Evolutionary conservation across 2,888 invertebrate species (phyloP).

Genomic region (Bombyx huttoni): DNA sequence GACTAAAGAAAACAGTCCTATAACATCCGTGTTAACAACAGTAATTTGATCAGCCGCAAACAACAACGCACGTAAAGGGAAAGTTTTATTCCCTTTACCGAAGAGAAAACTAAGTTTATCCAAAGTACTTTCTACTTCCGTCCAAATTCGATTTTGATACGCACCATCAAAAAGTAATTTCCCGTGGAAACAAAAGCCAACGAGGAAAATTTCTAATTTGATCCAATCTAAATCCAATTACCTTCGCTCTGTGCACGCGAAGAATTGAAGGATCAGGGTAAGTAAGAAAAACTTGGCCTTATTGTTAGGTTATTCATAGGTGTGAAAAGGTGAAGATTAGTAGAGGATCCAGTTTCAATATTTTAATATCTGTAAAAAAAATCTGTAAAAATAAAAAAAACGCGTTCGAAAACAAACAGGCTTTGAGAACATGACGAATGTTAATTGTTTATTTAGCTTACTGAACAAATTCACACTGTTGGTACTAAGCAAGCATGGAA

Average conservation of each 20-base stretch:
- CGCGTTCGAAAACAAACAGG: too few species aligned
- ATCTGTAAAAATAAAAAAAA: too few species aligned
- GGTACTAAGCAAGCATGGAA: too few species aligned
- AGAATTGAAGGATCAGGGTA: conserved; percentile 1
- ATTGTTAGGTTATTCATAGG: neutral
- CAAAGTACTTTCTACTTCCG: conserved; percentile 7
- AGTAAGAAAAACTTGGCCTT: neutral
- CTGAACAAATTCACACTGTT: too few species aligned
- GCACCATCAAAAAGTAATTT: conserved; percentile 63
- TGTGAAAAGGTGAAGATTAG: too few species aligned
- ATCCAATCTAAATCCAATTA: conserved; percentile 68
- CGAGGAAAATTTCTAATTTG: conserved; percentile 57
- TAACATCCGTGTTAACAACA: neutral
- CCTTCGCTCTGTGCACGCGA: conserved; percentile 24
- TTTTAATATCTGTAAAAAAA: too few species aligned
- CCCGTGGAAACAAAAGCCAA: conserved; percentile 50
- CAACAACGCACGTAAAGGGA: conserved; percentile 5
- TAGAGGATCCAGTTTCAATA: too few species aligned
- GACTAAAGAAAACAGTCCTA: neutral
- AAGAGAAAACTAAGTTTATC: conserved; percentile 10
- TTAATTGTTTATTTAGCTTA: too few species aligned
- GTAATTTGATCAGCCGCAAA: neutral
- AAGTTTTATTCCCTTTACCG: conserved; percentile 12
- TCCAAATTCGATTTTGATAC: conserved; percentile 57
- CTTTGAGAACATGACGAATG: too few species aligned